Percentiles rank a stretch among this genome's conserved stretches.
These are phyloP conservation scores for Nymphalis io DNA, from an alignment of 1,140 invertebrate species.

Conservation along the genomic window DNA sequence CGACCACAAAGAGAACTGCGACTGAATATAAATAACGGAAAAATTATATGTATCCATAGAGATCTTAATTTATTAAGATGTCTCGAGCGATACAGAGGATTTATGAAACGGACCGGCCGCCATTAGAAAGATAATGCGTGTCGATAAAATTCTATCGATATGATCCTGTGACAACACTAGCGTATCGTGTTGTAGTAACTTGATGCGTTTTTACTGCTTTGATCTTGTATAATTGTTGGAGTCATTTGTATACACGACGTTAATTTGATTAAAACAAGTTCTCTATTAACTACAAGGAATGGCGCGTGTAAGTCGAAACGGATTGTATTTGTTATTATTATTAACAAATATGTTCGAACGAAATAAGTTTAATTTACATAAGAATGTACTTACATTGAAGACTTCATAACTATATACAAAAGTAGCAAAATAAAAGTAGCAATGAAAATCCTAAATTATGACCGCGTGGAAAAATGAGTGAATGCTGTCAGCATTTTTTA, in stretches of 20 bases:
- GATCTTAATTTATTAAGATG: slow-evolving; percentile 74
- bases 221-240: neutral
- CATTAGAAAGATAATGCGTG: slow-evolving; percentile 59
- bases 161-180: slow-evolving; percentile 32
- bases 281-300: too few species aligned
- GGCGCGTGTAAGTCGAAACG: too few species aligned
- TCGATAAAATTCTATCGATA: slow-evolving; percentile 49
- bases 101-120: slow-evolving; percentile 50
- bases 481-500: too few species aligned
- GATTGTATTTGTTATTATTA: too few species aligned
- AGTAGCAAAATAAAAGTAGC: too few species aligned
- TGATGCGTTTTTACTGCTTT: neutral
- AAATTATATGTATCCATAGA: slow-evolving; percentile 53
- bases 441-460: too few species aligned
- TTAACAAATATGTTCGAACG: too few species aligned
- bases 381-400: too few species aligned
- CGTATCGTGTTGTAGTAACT: slow-evolving; percentile 9
- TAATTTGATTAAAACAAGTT: neutral
- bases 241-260: neutral
- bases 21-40: slow-evolving; percentile 57
- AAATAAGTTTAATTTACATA: too few species aligned
- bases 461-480: too few species aligned
- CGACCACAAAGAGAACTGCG: slow-evolving; percentile 50
- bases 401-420: too few species aligned
- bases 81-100: slow-evolving; percentile 52